Percentiles rank a stretch among this genome's conserved stretches.
Evolutionary conservation across 2,113 vertebrate genomes (phyloP).

Genomic region (Dermatemys mawii): DNA sequence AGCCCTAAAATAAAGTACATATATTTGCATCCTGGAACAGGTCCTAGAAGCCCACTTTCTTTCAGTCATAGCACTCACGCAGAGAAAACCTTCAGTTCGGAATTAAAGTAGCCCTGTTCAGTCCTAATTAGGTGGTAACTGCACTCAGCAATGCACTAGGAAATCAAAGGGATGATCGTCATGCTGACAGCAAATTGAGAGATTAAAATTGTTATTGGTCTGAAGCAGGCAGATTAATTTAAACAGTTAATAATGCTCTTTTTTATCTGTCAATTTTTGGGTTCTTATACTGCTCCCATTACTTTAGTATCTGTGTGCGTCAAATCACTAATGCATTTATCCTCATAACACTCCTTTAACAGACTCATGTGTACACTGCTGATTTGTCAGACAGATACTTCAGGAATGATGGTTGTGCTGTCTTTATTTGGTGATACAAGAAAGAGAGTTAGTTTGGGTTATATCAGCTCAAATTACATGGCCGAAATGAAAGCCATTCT

Average conservation of each 20-base stretch:
- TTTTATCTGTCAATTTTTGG: constrained; percentile 31
- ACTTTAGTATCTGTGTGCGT: constrained; percentile 43
- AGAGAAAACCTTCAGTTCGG: constrained; percentile 10
- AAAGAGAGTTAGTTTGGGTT: neutral
- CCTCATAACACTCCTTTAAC: neutral
- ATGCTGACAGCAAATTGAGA: constrained; percentile 1
- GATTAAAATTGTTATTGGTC: constrained; percentile 17
- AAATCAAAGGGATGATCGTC: constrained; percentile 20
- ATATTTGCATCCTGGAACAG: neutral
- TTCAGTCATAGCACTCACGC: neutral
- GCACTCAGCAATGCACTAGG: neutral
- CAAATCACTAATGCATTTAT: constrained; percentile 34
- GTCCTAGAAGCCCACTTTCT: neutral
- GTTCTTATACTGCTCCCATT: constrained; percentile 35
- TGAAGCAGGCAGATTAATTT: constrained; percentile 2
- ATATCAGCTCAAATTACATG: neutral
- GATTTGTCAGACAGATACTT: neutral
- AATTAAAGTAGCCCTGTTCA: constrained; percentile 17
- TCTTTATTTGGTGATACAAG: neutral
- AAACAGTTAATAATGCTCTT: constrained; percentile 2
- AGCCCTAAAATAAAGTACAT: neutral
- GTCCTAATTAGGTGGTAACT: constrained; percentile 27
- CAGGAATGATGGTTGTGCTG: neutral
- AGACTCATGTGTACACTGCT: neutral
- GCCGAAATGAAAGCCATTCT: neutral